A percentile compares a stretch with the other conserved stretches of the same genome.
phyloP scores from a whole-genome alignment of 1,140 invertebrate species.

The Ips nitidus region DNA sequence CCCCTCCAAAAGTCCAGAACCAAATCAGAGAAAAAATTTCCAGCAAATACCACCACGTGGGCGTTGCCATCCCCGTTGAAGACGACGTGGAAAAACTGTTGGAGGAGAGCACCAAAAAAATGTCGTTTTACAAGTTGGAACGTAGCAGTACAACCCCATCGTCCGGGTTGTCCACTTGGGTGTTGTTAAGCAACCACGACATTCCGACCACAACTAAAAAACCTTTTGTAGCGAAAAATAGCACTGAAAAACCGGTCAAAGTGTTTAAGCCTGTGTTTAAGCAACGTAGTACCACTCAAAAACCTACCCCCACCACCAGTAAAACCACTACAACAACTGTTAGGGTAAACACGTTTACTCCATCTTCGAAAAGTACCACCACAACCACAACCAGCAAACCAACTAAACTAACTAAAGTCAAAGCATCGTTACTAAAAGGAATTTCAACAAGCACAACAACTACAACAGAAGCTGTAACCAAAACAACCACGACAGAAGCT shows the following conservation, averaged over 20 bases:
- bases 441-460: conserved; percentile 18
- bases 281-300: conserved; percentile 47
- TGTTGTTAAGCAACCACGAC: conserved; percentile 63
- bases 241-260: conserved; percentile 32
- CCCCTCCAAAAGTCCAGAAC: conserved; percentile 62
- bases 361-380: conserved; percentile 30
- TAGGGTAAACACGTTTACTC: conserved; percentile 25
- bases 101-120: conserved; percentile 47
- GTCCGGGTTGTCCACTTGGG: conserved; percentile 73
- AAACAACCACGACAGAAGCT: neutral
- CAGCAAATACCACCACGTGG: conserved; percentile 56
- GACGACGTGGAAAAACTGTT: conserved; percentile 47
- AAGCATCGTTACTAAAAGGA: conserved; percentile 41
- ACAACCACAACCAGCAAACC: conserved; percentile 17
- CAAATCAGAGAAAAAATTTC: conserved; percentile 54
- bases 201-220: conserved; percentile 48
- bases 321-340: conserved; percentile 39
- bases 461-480: conserved; percentile 12
- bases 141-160: conserved; percentile 61
- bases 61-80: conserved; percentile 60
- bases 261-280: conserved; percentile 43
- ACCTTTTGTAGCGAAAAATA: conserved; percentile 38
- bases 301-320: conserved; percentile 42
- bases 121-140: conserved; percentile 52
- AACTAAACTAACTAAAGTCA: conserved; percentile 45